Base-by-base conservation (phyloP, 53 echinoderm and acorn worm species). In the Actinopyga echinites region DNA sequence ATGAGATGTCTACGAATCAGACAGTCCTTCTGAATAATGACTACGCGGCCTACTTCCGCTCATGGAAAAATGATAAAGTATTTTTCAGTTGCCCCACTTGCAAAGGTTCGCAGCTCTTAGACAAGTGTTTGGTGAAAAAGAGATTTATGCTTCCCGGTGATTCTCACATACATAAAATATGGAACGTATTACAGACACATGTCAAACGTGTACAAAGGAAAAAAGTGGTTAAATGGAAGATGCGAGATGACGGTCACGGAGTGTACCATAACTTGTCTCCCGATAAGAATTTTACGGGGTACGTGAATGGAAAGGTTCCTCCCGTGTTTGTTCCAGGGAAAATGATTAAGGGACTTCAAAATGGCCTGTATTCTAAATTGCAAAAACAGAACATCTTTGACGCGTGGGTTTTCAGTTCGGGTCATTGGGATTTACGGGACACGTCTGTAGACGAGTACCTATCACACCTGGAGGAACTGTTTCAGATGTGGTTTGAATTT, bases 351-450 rank as follows among this genome's bases (percentile, higher is more conserved):
- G 20, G 19, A 3, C 32, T 32, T 0, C 30, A 67, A 25, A 1
- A 30, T 34, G 67, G 67, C 67, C 19, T 11, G 31, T 67, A 32
- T 21, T 20, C 30, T 20, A 29, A 34, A 2, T 67, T 67, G 32
- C 67, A 67, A 30, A 25, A 20, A 8, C 30, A 29, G 10, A 34
- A 67, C 7, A 30, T 20, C 8, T 67, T 67, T 67, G 67, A 67
- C 34, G 67, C 31, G 11, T 32, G 8, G 34, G 32, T 67, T 20
- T 32, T 67, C 30, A 67, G 67, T 21, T 25, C 67, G 34, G 67
- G 67, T 29, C 67, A 67, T 30, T 67, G 67, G 67, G 67, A 67
- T 34, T 11, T 67, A 21, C 30, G 67, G 67, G 67, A 67, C 34
- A 67, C 34, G 30, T 67, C 67, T 10, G 9, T 67, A 30, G 67